Evolutionary conservation across 1,140 invertebrate species (phyloP).

Genomic region (Armadillidium nasatum): DNA sequence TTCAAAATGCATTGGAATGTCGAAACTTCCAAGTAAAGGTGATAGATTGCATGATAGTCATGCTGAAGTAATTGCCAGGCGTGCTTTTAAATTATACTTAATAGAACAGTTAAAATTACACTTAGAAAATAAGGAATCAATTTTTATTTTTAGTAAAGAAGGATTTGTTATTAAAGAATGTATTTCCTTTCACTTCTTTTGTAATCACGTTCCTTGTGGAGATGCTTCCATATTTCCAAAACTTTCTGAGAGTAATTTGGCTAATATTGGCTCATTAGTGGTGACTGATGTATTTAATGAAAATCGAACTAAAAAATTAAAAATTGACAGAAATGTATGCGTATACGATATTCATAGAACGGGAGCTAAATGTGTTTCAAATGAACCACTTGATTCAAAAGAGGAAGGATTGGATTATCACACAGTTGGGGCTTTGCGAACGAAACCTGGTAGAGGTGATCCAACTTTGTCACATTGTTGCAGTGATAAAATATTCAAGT

Average conservation of each 20-base stretch:
- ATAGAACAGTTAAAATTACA: conserved; percentile 59
- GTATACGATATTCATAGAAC: conserved; percentile 68
- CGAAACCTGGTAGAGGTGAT: conserved; percentile 87
- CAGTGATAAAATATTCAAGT: conserved; percentile 86
- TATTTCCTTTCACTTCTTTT: conserved; percentile 76
- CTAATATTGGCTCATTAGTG: no score
- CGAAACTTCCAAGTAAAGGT: conserved; percentile 62
- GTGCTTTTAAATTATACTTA: conserved; percentile 73
- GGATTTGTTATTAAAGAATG: conserved; percentile 54
- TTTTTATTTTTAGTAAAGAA: conserved; percentile 47
- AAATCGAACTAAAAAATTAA: neutral
- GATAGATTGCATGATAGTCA: conserved; percentile 81
- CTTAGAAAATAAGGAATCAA: conserved; percentile 49
- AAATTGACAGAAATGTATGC: neutral
- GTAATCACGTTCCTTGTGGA: conserved; percentile 83
- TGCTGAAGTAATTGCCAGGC: conserved; percentile 78
- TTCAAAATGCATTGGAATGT: conserved; percentile 80
- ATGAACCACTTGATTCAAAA: conserved; percentile 54
- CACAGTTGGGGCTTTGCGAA: conserved; percentile 66
- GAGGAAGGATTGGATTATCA: conserved; percentile 63
- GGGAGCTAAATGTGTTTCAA: conserved; percentile 75
- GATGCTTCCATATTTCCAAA: conserved; percentile 85
- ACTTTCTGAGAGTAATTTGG: neutral
- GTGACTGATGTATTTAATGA: neutral
- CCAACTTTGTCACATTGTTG: conserved; percentile 83